Conservation (phyloP, 1,140 invertebrate species). For the Araneus ventricosus region DNA sequence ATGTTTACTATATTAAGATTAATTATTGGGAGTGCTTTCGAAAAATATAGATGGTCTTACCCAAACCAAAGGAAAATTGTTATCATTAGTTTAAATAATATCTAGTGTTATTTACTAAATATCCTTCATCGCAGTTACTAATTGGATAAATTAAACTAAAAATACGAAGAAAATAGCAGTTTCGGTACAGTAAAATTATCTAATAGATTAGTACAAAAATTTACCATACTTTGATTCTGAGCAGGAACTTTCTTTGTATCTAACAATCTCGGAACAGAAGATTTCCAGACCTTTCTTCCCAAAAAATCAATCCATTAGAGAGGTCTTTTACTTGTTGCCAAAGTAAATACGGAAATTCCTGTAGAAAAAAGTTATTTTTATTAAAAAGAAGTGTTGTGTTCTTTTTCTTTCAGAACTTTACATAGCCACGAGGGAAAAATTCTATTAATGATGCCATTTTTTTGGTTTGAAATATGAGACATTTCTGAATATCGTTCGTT, state of each 20-base stretch:
- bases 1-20: too few relatives aligned
- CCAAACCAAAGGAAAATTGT: too few relatives aligned
- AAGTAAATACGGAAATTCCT: constrained; percentile 6
- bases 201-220: too few relatives aligned
- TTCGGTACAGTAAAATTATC: too few relatives aligned
- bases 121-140: too few relatives aligned
- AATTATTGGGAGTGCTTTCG: too few relatives aligned
- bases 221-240: too few relatives aligned
- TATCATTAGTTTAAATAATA: too few relatives aligned
- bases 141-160: too few relatives aligned
- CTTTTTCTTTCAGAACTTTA: background rate
- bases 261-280: background rate
- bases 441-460: constrained; percentile 18
- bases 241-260: background rate
- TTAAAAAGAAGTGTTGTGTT: background rate
- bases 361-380: background rate
- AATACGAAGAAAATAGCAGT: too few relatives aligned
- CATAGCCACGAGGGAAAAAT: constrained; percentile 24
- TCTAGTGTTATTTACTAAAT: too few relatives aligned
- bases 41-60: too few relatives aligned
- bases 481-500: background rate
- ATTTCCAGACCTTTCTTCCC: background rate
- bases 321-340: constrained; percentile 22
- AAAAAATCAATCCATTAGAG: constrained; percentile 6
- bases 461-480: background rate